These are phyloP conservation scores for Drosophila virilis DNA, from an alignment of 1,140 invertebrate genomes.

Conservation along the genomic window DNA sequence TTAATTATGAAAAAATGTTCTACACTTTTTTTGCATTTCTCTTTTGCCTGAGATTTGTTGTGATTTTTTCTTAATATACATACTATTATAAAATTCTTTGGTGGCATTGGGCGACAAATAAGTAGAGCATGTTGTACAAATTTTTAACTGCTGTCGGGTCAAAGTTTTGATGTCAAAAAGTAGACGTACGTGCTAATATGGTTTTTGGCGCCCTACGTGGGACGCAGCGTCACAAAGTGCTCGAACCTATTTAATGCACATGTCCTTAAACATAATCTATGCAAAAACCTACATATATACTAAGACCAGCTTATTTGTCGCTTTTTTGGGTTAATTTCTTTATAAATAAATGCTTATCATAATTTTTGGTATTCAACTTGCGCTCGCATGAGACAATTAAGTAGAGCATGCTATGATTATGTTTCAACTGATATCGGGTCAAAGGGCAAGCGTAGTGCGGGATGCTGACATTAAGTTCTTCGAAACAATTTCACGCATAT, in stretches of 20 bases:
- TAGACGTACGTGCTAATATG: neutral
- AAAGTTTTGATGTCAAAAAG: constrained; percentile 2
- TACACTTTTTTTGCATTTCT: neutral
- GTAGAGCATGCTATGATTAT: neutral
- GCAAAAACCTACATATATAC: too few species aligned
- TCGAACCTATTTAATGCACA: too few species aligned
- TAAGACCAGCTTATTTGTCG: too few species aligned
- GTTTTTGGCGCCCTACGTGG: neutral
- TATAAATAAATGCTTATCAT: too few species aligned
- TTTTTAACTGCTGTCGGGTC: neutral
- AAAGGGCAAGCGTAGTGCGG: neutral
- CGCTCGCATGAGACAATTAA: neutral
- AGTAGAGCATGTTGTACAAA: neutral
- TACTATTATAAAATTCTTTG: neutral
- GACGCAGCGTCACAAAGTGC: too few species aligned
- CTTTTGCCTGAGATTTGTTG: neutral
- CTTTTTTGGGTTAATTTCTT: too few species aligned
- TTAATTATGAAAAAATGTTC: constrained; percentile 36
- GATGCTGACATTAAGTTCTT: constrained; percentile 2
- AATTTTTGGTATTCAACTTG: too few species aligned
- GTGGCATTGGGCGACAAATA: neutral
- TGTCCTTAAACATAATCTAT: too few species aligned
- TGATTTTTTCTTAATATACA: neutral
- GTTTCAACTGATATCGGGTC: too few species aligned
- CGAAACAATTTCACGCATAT: constrained; percentile 1